phyloP scores from a whole-genome alignment of 2,888 invertebrate species.

The Hemistola chrysoprasaria region DNA sequence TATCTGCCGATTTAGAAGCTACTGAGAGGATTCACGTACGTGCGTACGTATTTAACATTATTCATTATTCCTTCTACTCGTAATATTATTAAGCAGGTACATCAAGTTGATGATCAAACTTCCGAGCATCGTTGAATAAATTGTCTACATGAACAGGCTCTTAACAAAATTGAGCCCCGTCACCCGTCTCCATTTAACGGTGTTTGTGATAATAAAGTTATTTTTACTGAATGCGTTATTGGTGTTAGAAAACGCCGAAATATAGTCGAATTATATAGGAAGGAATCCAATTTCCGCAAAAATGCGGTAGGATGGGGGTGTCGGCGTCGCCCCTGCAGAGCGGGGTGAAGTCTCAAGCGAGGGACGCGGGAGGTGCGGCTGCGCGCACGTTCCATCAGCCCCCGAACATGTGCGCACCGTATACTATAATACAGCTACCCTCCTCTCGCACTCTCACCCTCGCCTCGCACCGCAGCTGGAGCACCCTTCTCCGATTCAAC shows the following conservation, averaged over 20 bases:
- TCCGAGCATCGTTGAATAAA: too few relatives aligned
- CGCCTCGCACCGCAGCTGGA: constrained; percentile 34
- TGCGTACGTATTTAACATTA: too few relatives aligned
- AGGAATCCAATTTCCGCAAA: constrained; percentile 74
- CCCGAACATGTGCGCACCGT: constrained; percentile 56
- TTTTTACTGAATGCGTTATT: constrained; percentile 16
- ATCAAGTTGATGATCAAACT: too few relatives aligned
- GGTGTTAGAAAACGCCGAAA: constrained; percentile 27
- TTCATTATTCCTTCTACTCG: too few relatives aligned
- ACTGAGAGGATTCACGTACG: constrained; percentile 14
- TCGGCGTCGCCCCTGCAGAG: constrained; percentile 59
- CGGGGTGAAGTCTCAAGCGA: constrained; percentile 43
- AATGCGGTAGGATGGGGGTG: constrained; percentile 61
- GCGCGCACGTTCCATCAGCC: constrained; percentile 47
- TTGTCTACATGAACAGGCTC: background rate
- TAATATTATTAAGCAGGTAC: too few relatives aligned
- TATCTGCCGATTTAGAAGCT: constrained; percentile 35
- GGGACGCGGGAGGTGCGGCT: constrained; percentile 47
- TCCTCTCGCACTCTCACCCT: constrained; percentile 35
- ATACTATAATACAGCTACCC: constrained; percentile 34
- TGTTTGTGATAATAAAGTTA: constrained; percentile 9
- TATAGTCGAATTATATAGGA: constrained; percentile 45
- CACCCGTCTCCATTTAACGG: constrained; percentile 12
- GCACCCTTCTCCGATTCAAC: constrained; percentile 41
- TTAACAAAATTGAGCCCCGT: constrained; percentile 10